Percentiles rank a stretch among this genome's conserved stretches.
Evolutionary conservation across 2,113 vertebrate genomes (phyloP).

Genomic region (Alces alces): DNA sequence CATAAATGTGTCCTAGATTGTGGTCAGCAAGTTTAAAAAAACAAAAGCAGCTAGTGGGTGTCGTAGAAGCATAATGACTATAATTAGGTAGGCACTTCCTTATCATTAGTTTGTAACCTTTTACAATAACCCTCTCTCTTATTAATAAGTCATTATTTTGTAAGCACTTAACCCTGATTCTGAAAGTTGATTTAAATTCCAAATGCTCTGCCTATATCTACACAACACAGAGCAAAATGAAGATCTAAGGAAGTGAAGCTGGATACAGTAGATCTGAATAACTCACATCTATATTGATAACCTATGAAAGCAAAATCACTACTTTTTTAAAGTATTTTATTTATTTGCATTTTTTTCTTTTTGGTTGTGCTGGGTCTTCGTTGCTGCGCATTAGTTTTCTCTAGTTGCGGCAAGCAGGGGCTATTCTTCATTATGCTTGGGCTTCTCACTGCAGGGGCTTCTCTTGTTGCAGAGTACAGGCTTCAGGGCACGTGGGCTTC

Average conservation of each 20-base stretch:
- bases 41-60: not conserved
- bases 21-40: not conserved
- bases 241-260: not conserved
- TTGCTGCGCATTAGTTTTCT: not conserved
- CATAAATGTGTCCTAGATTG: not conserved
- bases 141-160: conserved; percentile 7
- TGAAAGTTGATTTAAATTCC: conserved; percentile 41
- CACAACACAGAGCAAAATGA: not conserved
- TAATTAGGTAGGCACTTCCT: not conserved
- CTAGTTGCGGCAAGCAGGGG: not conserved
- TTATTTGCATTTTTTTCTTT: not conserved
- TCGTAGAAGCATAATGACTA: not conserved
- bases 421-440: not conserved
- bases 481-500: not conserved
- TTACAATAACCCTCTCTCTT: not conserved
- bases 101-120: conserved; percentile 31
- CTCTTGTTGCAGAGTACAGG: not conserved
- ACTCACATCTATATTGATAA: not conserved
- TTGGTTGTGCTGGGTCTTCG: not conserved
- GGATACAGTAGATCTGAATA: not conserved
- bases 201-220: not conserved
- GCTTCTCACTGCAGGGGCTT: not conserved
- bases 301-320: not conserved
- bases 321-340: not conserved
- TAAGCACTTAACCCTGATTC: not conserved